Evolutionary conservation across 1,140 invertebrate genomes (phyloP), one percentile per base, ranked within the genome.

Genomic region (Drosophila suzukii): DNA sequence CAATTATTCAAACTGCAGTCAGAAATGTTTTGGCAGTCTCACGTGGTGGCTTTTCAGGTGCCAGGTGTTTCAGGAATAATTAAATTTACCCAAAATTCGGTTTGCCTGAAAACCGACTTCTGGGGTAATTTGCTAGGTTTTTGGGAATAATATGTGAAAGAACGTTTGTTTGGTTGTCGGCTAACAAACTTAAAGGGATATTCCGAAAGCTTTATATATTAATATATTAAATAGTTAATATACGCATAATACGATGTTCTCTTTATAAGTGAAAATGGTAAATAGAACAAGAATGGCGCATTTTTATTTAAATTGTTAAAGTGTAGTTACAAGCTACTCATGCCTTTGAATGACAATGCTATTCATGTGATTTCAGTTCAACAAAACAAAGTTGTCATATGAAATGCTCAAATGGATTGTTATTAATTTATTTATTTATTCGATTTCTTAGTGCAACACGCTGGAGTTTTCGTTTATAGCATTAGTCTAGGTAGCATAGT

Each of bases 1-100:
- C 78, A 78, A 82, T 86, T 86, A 88, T 88, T 86, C 83, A 88
- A 83, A 68, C 54, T 71, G 80, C 60, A 79, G 66, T 53, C 67
- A 44, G 73, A 77, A 73, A 73, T 58, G 78, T 81, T 81, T 77
- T 62, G 70, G 59, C 58, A 34, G 32, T 38, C 32, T 27, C 20
- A 15, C n/a, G 30, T 24, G 36, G 43, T 34, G n/a, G 15, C 43
- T 44, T 51, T 71, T 77, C 46, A 72, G 41, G 38, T 59, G 53
- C 34, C 60, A 75, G 60, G 63, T 66, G 67, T 77, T 57, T 34
- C 32, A 54, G 55, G 49, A 75, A 85, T 86, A 85, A 86, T 85
- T 82, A 79, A 88, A 82, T 82, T 83, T 17, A 32, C 55, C 60
- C 47, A 49, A 73, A 73, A 65, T 77, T 80, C 55, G 24, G 50